phyloP scores from a whole-genome alignment of 2,888 invertebrate genomes.

The Dromius quadrimaculatus region DNA sequence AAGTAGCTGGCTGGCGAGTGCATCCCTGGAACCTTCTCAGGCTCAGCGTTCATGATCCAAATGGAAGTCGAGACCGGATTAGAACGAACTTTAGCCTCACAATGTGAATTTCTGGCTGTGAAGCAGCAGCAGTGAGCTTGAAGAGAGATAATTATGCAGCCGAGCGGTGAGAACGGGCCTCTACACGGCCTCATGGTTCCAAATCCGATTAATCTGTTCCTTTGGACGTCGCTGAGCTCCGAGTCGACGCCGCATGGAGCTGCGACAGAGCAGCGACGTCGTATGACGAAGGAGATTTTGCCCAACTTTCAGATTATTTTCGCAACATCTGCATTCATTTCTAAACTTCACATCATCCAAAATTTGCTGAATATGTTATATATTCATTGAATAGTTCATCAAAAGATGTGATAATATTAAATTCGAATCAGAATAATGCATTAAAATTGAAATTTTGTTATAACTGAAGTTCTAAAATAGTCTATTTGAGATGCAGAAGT shows the following conservation, averaged over 20 bases:
- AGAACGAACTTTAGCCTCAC: constrained; percentile 62
- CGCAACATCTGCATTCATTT: constrained; percentile 55
- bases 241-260: constrained; percentile 25
- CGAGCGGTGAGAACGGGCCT: constrained; percentile 62
- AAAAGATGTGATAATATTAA: too few species aligned
- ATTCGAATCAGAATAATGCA: too few species aligned
- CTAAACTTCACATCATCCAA: too few species aligned
- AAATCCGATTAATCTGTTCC: constrained; percentile 66
- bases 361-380: too few species aligned
- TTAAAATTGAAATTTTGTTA: too few species aligned
- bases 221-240: constrained; percentile 55
- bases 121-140: constrained; percentile 22
- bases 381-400: too few species aligned
- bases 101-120: constrained; percentile 61
- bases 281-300: constrained; percentile 32
- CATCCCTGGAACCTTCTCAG: neutral
- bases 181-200: constrained; percentile 66
- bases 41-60: constrained; percentile 38
- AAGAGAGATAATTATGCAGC: constrained; percentile 64
- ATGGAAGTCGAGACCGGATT: constrained; percentile 58
- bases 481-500: too few species aligned
- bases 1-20: constrained; percentile 3
- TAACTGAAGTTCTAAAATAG: too few species aligned
- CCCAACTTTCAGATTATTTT: constrained; percentile 40
- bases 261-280: constrained; percentile 26